Percentiles rank a stretch among this genome's conserved stretches.
Conservation (phyloP, 2,797 vertebrate species). For the Lacerta bilineata region DNA sequence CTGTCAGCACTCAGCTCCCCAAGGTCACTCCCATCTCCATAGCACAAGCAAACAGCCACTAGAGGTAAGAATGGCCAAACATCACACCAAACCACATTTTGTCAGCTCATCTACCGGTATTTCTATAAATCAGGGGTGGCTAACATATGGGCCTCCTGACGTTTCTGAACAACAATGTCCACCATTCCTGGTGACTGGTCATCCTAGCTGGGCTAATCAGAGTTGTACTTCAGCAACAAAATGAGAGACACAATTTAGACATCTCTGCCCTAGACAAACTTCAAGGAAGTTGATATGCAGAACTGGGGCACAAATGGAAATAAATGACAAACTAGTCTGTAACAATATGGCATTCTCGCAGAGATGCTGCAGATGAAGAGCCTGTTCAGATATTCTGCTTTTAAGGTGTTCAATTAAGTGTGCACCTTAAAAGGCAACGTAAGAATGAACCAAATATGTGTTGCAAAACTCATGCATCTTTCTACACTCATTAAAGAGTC, state of each 20-base stretch:
- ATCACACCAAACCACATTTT: not conserved
- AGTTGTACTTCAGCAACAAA: no score
- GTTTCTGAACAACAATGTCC: no score
- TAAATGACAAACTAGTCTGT: no score
- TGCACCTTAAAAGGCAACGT: slow-evolving; percentile 18
- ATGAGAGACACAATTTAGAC: no score
- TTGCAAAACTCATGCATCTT: not conserved
- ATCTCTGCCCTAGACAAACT: no score
- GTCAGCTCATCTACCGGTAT: no score
- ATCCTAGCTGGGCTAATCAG: no score
- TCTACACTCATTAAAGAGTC: not conserved
- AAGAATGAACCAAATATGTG: no score
- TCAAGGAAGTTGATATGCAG: no score
- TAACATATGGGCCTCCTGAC: no score
- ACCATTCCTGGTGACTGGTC: no score
- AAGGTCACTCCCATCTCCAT: not conserved
- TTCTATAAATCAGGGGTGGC: not conserved
- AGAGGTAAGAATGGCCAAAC: no score
- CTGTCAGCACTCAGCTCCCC: not conserved
- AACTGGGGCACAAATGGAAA: not conserved
- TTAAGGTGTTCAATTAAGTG: slow-evolving; percentile 50
- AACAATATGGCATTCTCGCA: not conserved
- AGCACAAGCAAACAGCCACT: not conserved
- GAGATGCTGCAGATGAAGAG: not conserved
- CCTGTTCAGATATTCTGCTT: slow-evolving; percentile 20